These are phyloP conservation scores for Pterois miles DNA, from an alignment of 2,797 vertebrate species.

Conservation along the genomic window DNA sequence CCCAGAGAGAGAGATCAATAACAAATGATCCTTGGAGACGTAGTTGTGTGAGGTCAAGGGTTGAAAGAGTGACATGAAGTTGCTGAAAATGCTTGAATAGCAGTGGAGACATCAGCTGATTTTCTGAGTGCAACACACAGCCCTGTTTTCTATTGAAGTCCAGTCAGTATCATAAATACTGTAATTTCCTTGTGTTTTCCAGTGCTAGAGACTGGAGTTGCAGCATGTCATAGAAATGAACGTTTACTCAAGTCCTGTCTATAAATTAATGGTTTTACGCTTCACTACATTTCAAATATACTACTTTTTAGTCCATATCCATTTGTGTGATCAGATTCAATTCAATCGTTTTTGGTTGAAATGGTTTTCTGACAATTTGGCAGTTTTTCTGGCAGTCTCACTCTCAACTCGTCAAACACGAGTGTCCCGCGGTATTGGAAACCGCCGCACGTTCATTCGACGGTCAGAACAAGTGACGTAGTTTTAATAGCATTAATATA, in stretches of 20 bases:
- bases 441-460: too few species aligned
- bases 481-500: too few species aligned
- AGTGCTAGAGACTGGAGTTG: background rate
- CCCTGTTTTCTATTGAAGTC: background rate
- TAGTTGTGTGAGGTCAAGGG: slow-evolving; percentile 41
- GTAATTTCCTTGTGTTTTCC: background rate
- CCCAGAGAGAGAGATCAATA: slow-evolving; percentile 1
- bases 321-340: background rate
- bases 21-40: slow-evolving; percentile 45
- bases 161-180: background rate
- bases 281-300: background rate
- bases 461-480: too few species aligned
- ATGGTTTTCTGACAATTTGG: too few species aligned
- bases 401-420: too few species aligned
- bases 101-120: slow-evolving; percentile 20
- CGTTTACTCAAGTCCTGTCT: background rate
- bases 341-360: too few species aligned
- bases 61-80: slow-evolving; percentile 31
- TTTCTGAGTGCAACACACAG: background rate
- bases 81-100: slow-evolving; percentile 8
- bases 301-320: background rate
- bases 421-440: too few species aligned
- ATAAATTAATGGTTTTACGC: background rate
- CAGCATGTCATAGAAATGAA: background rate
- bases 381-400: too few species aligned